Conservation (phyloP, 1,140 invertebrate genomes). For the Atta colombica region DNA sequence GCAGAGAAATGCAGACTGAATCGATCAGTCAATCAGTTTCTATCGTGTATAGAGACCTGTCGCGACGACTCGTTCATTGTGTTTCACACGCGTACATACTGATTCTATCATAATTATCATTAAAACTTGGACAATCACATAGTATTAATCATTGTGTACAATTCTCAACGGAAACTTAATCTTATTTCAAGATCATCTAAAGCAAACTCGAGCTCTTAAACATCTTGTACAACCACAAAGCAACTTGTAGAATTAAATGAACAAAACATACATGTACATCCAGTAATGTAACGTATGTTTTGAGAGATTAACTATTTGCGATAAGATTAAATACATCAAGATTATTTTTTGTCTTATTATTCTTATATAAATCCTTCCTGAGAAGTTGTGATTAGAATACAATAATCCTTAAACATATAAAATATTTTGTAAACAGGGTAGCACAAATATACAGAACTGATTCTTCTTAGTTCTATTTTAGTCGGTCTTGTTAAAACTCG, state of each 20-base stretch:
- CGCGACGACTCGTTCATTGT: background rate
- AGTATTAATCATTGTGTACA: conserved; percentile 16
- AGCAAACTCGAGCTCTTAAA: background rate
- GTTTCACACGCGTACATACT: background rate
- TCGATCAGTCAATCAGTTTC: conserved; percentile 33
- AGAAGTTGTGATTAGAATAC: no score
- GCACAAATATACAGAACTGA: background rate
- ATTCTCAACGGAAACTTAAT: background rate
- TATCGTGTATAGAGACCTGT: conserved; percentile 8
- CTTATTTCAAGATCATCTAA: background rate
- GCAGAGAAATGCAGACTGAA: background rate
- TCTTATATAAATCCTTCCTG: no score
- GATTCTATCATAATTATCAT: conserved; percentile 19
- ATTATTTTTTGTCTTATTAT: no score
- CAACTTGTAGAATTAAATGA: background rate
- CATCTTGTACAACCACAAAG: background rate
- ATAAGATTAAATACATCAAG: background rate
- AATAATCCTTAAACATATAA: background rate
- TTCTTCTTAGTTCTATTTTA: background rate
- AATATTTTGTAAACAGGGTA: background rate
- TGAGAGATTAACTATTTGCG: background rate
- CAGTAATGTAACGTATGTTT: background rate
- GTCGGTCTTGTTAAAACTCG: background rate
- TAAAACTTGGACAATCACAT: conserved; percentile 3
- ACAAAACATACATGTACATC: background rate